Evolutionary conservation across 2,113 vertebrate species (phyloP).

Genomic region (Uropsilus gracilis): DNA sequence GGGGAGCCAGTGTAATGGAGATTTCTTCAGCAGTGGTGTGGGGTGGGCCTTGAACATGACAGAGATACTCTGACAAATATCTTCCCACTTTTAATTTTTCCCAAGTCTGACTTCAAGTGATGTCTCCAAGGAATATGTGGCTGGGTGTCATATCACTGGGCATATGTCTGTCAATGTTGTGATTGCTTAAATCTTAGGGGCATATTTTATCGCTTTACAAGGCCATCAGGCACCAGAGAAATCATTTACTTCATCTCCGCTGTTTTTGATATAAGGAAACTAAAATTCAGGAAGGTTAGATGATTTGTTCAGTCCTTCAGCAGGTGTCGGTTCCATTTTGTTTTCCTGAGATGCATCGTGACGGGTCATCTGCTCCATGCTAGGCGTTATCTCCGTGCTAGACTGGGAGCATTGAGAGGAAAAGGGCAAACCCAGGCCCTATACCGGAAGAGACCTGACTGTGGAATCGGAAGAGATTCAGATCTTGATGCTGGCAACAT

Average conservation of each 20-base stretch:
- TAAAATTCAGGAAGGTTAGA: not conserved
- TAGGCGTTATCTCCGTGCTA: rapidly evolving
- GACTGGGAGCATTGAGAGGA: not conserved
- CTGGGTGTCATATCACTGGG: not conserved
- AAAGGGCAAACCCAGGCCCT: not conserved
- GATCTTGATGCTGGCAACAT: not conserved
- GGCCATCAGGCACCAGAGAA: not conserved
- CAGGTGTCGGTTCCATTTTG: not conserved
- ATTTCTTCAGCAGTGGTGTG: not conserved
- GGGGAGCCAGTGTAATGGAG: not conserved
- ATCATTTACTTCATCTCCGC: not conserved
- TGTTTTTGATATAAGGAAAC: not conserved
- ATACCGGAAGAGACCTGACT: not conserved
- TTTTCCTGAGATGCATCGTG: not conserved
- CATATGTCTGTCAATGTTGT: not conserved
- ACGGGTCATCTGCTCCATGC: not conserved
- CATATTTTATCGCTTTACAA: not conserved
- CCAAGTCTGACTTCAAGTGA: not conserved
- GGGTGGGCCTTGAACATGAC: not conserved
- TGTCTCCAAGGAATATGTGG: not conserved
- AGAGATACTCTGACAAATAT: not conserved
- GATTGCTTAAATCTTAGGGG: not conserved
- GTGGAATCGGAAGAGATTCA: not conserved
- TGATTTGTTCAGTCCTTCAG: not conserved
- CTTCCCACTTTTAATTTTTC: not conserved